Base-by-base conservation (phyloP, 2,888 invertebrate genomes). In the Agelastica alni region DNA sequence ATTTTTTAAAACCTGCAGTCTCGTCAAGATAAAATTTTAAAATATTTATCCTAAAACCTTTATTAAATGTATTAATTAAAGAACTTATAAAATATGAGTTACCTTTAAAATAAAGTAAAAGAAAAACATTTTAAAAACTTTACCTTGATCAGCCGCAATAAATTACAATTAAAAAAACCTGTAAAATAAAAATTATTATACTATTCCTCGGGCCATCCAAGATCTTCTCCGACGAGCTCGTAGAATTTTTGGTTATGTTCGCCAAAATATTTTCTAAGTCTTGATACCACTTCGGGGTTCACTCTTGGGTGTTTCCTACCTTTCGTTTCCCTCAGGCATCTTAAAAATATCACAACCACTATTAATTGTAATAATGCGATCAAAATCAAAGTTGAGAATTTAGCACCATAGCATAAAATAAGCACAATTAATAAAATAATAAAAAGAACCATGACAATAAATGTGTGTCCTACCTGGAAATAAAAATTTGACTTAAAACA, bases 221-320 rank as follows among this genome's bases (percentile, higher is more conserved):
- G 86, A 77, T 93, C 91, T 75, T 92, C 90, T 2, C 93, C 93
- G n/a, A 95, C 87, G 65, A 96, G 83, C 68, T 93, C 90, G 77
- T 94, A 96, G 75, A 96, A 94, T 71, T 88, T 86, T 75, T 91
- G 90, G 80, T 96, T 96, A 78, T 93, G 93, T 69, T 93, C 92
- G 63, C 88, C 86, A 78, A 93, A 96, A 80, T 93, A 95, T 73
- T 85, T 86, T 51, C 92, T 81, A 65, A 95, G 78, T 71, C 89
- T 89, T 36, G 88, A 86, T 57, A 93, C 84, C 53, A 91, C 88
- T 39, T 85, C 80, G 0, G 89, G 88, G 75, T 90, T 88, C 9
- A 96, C 91, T 28, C 88, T 81, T 4, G 95, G 93, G 78, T 96
- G 93, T 75, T 86, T 84, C 30, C 90, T 81, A 49, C 91, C 88